These are phyloP conservation scores for Seira ritae DNA, from an alignment of 2,888 invertebrate genomes.

Conservation along the genomic window DNA sequence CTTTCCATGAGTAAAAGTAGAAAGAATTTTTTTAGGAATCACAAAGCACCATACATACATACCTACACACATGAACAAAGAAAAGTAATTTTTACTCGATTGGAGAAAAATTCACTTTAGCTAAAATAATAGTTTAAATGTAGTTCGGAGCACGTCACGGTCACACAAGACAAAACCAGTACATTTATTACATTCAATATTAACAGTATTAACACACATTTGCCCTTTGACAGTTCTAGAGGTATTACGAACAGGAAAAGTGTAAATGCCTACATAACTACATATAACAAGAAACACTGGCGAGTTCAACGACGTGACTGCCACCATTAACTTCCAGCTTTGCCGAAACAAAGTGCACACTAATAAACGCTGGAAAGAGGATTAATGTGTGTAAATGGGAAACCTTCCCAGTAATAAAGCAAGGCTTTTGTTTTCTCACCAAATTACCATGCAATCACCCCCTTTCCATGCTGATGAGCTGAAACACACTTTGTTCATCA, in stretches of 20 bases:
- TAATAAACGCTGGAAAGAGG: slow-evolving; percentile 46
- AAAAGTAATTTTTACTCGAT: background rate
- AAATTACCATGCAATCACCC: slow-evolving; percentile 51
- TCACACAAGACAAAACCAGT: too few species aligned
- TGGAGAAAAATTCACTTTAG: background rate
- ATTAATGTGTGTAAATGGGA: slow-evolving; percentile 32
- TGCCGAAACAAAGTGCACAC: slow-evolving; percentile 2
- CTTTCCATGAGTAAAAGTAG: slow-evolving; percentile 6
- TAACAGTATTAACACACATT: too few species aligned
- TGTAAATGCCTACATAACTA: too few species aligned
- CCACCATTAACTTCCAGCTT: background rate
- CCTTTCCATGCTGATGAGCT: background rate
- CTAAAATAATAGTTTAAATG: too few species aligned
- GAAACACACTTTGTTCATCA: background rate
- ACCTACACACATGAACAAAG: background rate
- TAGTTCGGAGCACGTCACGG: too few species aligned
- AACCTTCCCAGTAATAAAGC: slow-evolving; percentile 40
- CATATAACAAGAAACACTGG: too few species aligned
- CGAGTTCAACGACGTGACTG: slow-evolving; percentile 33
- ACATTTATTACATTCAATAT: too few species aligned
- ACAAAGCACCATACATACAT: slow-evolving; percentile 37
- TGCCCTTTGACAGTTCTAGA: too few species aligned
- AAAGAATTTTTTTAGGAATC: slow-evolving; percentile 42
- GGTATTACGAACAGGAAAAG: too few species aligned
- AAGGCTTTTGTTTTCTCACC: slow-evolving; percentile 33